Conservation (phyloP, 2,888 invertebrate species). For the Lysandra coridon region DNA sequence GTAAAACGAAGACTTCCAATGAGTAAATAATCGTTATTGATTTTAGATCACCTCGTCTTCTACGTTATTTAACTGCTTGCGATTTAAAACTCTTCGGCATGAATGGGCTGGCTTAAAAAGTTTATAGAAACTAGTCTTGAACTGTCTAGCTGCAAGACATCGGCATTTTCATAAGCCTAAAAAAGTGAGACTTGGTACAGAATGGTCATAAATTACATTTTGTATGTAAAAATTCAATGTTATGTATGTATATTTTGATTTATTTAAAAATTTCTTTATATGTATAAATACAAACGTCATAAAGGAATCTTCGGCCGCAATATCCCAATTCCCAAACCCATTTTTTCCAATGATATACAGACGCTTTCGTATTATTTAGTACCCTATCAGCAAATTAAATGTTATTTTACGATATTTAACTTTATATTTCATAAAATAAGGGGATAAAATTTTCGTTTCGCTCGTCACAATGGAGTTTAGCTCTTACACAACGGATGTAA, state of each 20-base stretch:
- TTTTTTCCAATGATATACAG: neutral
- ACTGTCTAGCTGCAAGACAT: too few relatives aligned
- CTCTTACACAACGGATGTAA: neutral
- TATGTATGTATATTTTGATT: too few relatives aligned
- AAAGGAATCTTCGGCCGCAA: neutral
- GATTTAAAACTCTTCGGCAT: neutral
- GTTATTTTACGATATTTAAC: slow-evolving; percentile 20
- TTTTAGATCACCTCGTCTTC: neutral
- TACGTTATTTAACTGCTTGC: neutral
- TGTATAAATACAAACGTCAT: too few relatives aligned
- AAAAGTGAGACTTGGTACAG: too few relatives aligned
- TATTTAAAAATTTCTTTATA: too few relatives aligned
- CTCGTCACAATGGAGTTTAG: neutral
- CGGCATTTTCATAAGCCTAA: too few relatives aligned
- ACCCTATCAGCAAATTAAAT: slow-evolving; percentile 17
- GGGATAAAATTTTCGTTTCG: slow-evolving; percentile 4
- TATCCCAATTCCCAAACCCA: neutral
- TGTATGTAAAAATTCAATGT: too few relatives aligned
- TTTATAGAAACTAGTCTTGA: too few relatives aligned
- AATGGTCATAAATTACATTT: too few relatives aligned
- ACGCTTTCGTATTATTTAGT: neutral
- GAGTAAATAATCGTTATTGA: neutral
- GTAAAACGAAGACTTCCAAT: neutral
- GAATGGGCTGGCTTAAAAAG: neutral
- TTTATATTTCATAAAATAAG: slow-evolving; percentile 20